Evolutionary conservation across 2,113 vertebrate genomes (phyloP).

Genomic region (Chlamydotis undulata): DNA sequence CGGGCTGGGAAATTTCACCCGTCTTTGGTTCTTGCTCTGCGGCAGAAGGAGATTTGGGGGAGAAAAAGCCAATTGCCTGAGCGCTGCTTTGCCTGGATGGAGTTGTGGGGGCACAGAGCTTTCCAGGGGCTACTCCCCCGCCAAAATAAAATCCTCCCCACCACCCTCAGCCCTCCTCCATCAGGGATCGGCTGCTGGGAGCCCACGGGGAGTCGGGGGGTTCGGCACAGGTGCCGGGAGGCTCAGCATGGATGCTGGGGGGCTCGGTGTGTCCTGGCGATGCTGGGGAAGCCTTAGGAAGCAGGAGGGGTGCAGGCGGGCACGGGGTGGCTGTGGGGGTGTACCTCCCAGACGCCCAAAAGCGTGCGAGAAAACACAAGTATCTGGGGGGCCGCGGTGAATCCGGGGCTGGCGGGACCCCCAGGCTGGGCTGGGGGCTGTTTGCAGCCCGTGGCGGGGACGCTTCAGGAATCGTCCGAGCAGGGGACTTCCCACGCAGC

Average conservation of each 20-base stretch:
- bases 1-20: not conserved
- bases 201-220: not conserved
- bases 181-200: not conserved
- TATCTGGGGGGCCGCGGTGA: not conserved
- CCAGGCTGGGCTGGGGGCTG: not conserved
- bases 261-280: rapidly evolving
- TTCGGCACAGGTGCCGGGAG: rapidly evolving
- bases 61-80: rapidly evolving
- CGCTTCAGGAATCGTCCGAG: rapidly evolving
- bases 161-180: not conserved
- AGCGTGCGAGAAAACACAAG: not conserved
- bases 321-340: not conserved
- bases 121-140: not conserved
- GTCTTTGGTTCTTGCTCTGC: not conserved
- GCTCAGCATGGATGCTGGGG: rapidly evolving
- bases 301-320: not conserved
- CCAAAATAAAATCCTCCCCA: not conserved
- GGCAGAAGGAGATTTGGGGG: not conserved
- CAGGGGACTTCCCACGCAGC: not conserved
- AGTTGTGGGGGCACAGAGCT: not conserved
- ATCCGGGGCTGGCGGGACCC: rapidly evolving
- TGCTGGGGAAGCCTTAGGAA: not conserved
- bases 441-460: rapidly evolving
- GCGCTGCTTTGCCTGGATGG: not conserved
- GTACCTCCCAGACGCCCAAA: not conserved